Conservation (phyloP, 2,797 vertebrate genomes). For the Simalia tracyae region DNA sequence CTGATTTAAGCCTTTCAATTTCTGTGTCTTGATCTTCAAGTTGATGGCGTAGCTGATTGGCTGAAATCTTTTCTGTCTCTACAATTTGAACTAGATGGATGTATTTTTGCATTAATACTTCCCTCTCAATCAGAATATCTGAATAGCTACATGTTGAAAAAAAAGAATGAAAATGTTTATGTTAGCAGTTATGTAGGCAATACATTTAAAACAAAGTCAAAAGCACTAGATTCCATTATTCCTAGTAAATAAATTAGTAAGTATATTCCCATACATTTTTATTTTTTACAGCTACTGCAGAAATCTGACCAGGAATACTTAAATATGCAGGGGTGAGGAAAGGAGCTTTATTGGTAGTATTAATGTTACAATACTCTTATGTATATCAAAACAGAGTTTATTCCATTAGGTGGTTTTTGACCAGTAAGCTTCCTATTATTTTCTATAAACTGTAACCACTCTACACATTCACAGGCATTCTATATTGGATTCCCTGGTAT, state of each 20-base stretch:
- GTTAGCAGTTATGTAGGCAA: not conserved
- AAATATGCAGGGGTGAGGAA: not conserved
- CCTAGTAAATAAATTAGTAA: not conserved
- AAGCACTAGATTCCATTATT: not conserved
- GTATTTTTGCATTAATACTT: constrained; percentile 98
- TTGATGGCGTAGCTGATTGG: constrained; percentile 94
- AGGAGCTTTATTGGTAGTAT: not conserved
- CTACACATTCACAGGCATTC: not conserved
- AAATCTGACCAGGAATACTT: not conserved
- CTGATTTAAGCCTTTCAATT: constrained; percentile 93
- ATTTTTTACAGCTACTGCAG: not conserved
- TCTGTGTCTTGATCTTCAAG: constrained; percentile 97
- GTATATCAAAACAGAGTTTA: not conserved
- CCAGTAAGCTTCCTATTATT: not conserved
- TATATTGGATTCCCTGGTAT: not conserved
- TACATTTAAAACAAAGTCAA: not conserved
- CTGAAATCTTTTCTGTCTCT: constrained; percentile 95
- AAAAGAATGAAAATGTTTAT: constrained; percentile 20
- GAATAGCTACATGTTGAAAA: constrained; percentile 81
- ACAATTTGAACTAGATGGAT: constrained; percentile 97
- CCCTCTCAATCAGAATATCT: constrained; percentile 91
- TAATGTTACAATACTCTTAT: not conserved
- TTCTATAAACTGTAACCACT: not conserved
- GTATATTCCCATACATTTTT: not conserved
- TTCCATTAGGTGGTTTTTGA: not conserved